phyloP scores from a whole-genome alignment of 1,140 invertebrate genomes.

The Diorhabda carinulata region DNA sequence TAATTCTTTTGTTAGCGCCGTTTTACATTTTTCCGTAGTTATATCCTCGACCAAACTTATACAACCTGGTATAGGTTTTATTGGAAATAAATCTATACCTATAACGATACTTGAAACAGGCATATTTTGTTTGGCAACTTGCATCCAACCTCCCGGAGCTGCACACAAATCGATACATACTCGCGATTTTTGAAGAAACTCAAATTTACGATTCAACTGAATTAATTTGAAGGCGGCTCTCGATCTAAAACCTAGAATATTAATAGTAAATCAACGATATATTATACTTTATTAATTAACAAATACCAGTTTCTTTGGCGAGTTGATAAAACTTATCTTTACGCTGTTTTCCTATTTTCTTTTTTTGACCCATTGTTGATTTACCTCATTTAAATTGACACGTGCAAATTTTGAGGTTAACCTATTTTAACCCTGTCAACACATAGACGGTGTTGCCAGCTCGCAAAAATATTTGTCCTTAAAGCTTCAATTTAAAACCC shows the following conservation, averaged over 20 bases:
- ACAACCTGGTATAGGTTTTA: conserved; percentile 87
- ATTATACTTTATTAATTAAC: conserved; percentile 1
- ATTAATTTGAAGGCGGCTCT: conserved; percentile 98
- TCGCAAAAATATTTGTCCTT: too few relatives aligned
- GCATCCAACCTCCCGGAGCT: conserved; percentile 99
- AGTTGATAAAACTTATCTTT: conserved; percentile 98
- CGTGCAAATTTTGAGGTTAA: too few relatives aligned
- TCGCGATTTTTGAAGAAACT: conserved; percentile 92
- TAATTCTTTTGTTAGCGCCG: conserved; percentile 76
- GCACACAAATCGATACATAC: conserved; percentile 98
- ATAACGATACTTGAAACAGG: conserved; percentile 93
- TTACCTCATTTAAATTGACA: too few relatives aligned
- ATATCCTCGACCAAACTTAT: conserved; percentile 92
- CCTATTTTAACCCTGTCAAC: too few relatives aligned
- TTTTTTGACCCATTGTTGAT: conserved; percentile 86
- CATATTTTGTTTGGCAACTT: conserved; percentile 98
- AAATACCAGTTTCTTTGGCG: conserved; percentile 94
- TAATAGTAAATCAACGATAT: neutral
- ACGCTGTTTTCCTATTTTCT: conserved; percentile 95
- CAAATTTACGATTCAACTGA: conserved; percentile 95
- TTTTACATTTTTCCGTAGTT: conserved; percentile 86
- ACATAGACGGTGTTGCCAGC: too few relatives aligned
- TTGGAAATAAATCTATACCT: conserved; percentile 93
- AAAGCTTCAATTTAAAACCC: too few relatives aligned
- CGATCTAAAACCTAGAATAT: conserved; percentile 82